phyloP scores from a whole-genome alignment of 2,888 invertebrate species.

The Dyspetes luteomarginatus region DNA sequence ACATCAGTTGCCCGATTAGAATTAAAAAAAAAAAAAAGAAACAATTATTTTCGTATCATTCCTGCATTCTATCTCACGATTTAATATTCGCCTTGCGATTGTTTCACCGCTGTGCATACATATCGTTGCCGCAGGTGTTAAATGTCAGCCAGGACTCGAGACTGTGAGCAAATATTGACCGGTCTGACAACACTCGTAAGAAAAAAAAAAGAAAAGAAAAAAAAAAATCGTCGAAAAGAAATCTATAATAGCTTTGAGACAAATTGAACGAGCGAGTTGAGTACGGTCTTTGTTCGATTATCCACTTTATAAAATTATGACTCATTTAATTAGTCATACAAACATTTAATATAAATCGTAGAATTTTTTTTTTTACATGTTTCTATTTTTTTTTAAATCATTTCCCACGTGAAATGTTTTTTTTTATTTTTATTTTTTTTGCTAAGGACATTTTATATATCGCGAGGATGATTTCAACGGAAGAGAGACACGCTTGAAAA shows the following conservation, averaged over 20 bases:
- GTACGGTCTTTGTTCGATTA: constrained; percentile 42
- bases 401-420: too few species aligned
- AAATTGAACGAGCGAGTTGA: constrained; percentile 24
- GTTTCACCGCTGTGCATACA: not conserved
- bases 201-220: not conserved
- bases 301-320: constrained; percentile 31
- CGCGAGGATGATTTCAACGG: not conserved
- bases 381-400: too few species aligned
- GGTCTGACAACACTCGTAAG: not conserved
- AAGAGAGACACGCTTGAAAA: not conserved
- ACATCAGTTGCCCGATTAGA: constrained; percentile 5
- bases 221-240: constrained; percentile 20
- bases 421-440: too few species aligned
- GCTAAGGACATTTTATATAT: too few species aligned
- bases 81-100: constrained; percentile 1
- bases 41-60: constrained; percentile 20
- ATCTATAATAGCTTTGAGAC: constrained; percentile 18
- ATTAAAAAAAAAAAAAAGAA: constrained; percentile 7
- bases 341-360: constrained; percentile 28
- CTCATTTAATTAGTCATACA: constrained; percentile 52
- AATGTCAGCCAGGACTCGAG: not conserved
- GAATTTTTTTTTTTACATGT: too few species aligned
- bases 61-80: not conserved
- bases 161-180: not conserved
- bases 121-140: not conserved